These are phyloP conservation scores for Limanda limanda DNA, from an alignment of 2,113 vertebrate species.

Conservation along the genomic window DNA sequence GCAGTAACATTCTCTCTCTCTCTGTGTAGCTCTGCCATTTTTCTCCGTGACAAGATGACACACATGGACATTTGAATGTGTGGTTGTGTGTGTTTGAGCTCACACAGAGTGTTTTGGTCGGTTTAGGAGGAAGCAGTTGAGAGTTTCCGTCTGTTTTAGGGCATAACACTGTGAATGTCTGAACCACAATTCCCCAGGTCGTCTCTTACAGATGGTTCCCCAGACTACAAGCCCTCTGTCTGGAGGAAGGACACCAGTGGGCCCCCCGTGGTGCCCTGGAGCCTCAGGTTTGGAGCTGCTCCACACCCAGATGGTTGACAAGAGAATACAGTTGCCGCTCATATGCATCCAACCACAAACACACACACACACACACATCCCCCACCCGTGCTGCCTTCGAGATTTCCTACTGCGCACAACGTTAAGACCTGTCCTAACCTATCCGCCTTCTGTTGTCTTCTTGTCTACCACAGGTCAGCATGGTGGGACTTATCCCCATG, in stretches of 20 bases:
- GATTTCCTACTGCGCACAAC: constrained; percentile 34
- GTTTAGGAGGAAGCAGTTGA: constrained; percentile 39
- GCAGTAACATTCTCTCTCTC: neutral
- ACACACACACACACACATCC: neutral
- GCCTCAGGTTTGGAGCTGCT: constrained; percentile 52
- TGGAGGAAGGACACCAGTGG: constrained; percentile 40
- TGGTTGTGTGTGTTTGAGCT: neutral
- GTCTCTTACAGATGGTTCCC: constrained; percentile 75
- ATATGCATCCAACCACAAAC: constrained; percentile 27
- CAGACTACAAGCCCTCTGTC: constrained; percentile 57
- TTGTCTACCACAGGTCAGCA: constrained; percentile 33
- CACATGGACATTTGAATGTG: neutral
- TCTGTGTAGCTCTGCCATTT: too few species aligned
- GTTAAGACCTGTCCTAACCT: constrained; percentile 59
- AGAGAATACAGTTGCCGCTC: constrained; percentile 35
- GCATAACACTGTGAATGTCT: constrained; percentile 68
- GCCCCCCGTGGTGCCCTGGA: constrained; percentile 41
- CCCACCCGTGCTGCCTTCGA: constrained; percentile 33
- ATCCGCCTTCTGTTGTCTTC: constrained; percentile 67
- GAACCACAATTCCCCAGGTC: constrained; percentile 71
- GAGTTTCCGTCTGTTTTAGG: constrained; percentile 64
- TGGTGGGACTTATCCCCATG: constrained; percentile 22
- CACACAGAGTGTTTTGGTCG: neutral
- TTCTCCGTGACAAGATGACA: neutral
- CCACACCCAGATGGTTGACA: constrained; percentile 72